Percentiles rank a stretch among this genome's conserved stretches.
Conservation (phyloP, 2,888 invertebrate genomes). For the Meteorus cinctellus region DNA sequence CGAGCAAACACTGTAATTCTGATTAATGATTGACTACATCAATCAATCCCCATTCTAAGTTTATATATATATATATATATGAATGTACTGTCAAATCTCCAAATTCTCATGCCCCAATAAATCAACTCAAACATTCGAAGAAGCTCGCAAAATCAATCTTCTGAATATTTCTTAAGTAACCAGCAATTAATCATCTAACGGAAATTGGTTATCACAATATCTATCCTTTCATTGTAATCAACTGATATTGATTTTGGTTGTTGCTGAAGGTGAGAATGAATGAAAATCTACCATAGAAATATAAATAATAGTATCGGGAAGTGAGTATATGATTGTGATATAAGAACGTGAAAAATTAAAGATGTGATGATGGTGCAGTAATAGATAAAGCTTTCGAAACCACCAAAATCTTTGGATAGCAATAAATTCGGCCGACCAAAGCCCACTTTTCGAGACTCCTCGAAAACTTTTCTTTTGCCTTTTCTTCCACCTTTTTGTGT, state of each 20-base stretch:
- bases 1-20: conserved; percentile 11
- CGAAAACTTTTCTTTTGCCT: conserved; percentile 19
- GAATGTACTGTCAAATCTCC: background rate
- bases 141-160: background rate
- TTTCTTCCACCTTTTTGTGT: background rate
- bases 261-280: background rate
- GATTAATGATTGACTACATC: conserved; percentile 39
- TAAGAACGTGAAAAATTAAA: background rate
- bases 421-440: conserved; percentile 41
- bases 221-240: background rate
- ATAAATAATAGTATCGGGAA: background rate
- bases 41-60: conserved; percentile 22
- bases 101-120: background rate
- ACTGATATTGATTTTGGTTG: background rate
- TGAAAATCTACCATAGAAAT: background rate
- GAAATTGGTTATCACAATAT: no score
- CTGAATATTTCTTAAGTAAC: no score
- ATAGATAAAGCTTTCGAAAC: conserved; percentile 11
- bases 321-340: background rate
- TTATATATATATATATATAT: background rate
- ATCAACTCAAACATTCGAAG: background rate
- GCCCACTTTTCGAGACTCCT: conserved; percentile 19
- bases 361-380: background rate
- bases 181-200: no score
- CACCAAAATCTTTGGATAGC: conserved; percentile 8